phyloP scores from a whole-genome alignment of 2,113 vertebrate species.

The Pimephales promelas region DNA sequence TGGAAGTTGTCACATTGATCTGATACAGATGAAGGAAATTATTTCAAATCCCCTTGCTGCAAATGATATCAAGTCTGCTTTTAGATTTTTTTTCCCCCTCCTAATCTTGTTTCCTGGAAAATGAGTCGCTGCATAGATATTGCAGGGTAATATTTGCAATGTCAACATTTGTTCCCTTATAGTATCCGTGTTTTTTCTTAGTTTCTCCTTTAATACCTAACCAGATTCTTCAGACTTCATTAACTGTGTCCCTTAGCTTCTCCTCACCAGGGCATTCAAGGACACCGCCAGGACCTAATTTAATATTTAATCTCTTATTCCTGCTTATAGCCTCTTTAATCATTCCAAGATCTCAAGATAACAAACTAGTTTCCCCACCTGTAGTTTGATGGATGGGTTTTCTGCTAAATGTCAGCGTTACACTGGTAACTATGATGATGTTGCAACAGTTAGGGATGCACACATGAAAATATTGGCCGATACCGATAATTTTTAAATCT shows the following conservation, averaged over 20 bases:
- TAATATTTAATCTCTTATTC: background rate
- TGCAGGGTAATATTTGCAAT: conserved; percentile 41
- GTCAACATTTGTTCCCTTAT: conserved; percentile 9
- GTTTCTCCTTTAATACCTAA: conserved; percentile 36
- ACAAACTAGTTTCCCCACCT: background rate
- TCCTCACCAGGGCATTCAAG: background rate
- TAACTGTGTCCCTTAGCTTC: background rate
- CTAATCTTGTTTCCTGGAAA: conserved; percentile 44
- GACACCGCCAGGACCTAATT: background rate
- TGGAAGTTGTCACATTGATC: conserved; percentile 54
- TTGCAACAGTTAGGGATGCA: background rate
- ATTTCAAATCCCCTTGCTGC: conserved; percentile 41
- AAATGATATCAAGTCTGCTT: conserved; percentile 20
- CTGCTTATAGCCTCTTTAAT: background rate
- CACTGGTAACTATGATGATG: background rate
- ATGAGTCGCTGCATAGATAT: conserved; percentile 20
- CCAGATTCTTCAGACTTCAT: conserved; percentile 15
- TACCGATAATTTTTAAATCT: too few relatives aligned
- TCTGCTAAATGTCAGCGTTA: background rate
- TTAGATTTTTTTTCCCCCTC: background rate
- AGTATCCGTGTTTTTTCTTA: background rate
- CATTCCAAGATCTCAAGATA: background rate
- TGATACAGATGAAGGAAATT: conserved; percentile 53
- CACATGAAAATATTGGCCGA: too few relatives aligned
- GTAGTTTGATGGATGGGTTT: background rate